These are phyloP conservation scores for Acromyrmex heyeri DNA, from an alignment of 1,140 invertebrate genomes.

Conservation along the genomic window DNA sequence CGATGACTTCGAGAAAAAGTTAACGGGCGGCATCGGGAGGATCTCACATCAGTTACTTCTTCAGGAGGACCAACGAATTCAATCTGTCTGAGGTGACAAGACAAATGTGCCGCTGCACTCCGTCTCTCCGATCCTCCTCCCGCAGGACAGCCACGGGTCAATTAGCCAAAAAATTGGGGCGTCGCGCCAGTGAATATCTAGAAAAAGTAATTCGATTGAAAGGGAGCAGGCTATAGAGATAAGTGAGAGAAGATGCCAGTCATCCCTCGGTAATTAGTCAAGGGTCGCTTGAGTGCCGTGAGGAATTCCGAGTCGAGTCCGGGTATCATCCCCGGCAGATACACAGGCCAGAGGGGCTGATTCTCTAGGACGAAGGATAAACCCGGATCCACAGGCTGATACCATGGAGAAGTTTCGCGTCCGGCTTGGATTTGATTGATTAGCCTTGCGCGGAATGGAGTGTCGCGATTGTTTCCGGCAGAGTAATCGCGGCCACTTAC, in stretches of 20 bases:
- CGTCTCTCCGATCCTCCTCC: not conserved
- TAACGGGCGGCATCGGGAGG: not conserved
- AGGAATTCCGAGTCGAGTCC: slow-evolving; percentile 72
- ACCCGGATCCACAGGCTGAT: slow-evolving; percentile 66
- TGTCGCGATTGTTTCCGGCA: slow-evolving; percentile 74
- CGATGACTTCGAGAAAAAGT: slow-evolving; percentile 60
- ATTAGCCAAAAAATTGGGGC: slow-evolving; percentile 86
- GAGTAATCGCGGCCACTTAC: slow-evolving; percentile 50
- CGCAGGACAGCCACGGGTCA: slow-evolving; percentile 75
- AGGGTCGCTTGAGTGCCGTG: slow-evolving; percentile 79
- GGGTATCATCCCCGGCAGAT: slow-evolving; percentile 64
- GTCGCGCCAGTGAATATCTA: slow-evolving; percentile 77
- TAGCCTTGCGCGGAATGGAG: slow-evolving; percentile 65
- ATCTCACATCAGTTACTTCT: slow-evolving; percentile 30
- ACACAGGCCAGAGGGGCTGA: slow-evolving; percentile 46
- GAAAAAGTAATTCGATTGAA: slow-evolving; percentile 86
- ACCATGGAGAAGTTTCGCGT: slow-evolving; percentile 71
- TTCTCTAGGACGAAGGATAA: slow-evolving; percentile 65
- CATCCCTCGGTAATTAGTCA: slow-evolving; percentile 86
- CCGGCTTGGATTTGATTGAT: slow-evolving; percentile 75
- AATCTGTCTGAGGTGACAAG: slow-evolving; percentile 79
- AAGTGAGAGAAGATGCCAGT: slow-evolving; percentile 85
- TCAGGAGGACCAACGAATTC: slow-evolving; percentile 71
- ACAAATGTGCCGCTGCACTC: slow-evolving; percentile 78
- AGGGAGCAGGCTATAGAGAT: slow-evolving; percentile 81